Evolutionary conservation across 2,797 vertebrate species (phyloP).

Genomic region (Sebastes itinus): DNA sequence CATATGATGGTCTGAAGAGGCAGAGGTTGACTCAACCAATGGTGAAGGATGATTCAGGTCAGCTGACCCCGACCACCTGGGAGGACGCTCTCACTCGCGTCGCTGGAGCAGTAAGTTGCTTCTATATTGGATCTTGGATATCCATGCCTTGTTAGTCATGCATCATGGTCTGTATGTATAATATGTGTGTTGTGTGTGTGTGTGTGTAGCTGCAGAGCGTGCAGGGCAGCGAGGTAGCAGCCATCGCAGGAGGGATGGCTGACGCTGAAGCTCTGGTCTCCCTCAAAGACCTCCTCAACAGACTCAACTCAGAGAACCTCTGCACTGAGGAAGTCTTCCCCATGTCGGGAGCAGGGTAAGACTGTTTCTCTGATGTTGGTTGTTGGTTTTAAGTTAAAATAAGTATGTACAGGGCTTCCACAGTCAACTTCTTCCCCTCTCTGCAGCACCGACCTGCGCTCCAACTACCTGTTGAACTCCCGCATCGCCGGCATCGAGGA

Average conservation of each 20-base stretch:
- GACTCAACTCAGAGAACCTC: constrained; percentile 89
- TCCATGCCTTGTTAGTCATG: not conserved
- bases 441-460: constrained; percentile 93
- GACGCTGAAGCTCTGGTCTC: constrained; percentile 93
- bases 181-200: constrained; percentile 32
- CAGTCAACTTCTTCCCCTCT: not conserved
- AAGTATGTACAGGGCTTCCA: not conserved
- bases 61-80: constrained; percentile 90
- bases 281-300: constrained; percentile 95
- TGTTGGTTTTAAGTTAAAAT: not conserved
- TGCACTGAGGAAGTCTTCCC: constrained; percentile 98
- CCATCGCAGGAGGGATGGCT: constrained; percentile 92
- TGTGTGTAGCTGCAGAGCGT: constrained; percentile 86
- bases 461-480: constrained; percentile 95
- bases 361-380: not conserved
- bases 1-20: constrained; percentile 96
- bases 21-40: constrained; percentile 95
- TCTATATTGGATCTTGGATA: not conserved
- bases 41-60: constrained; percentile 90
- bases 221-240: constrained; percentile 87
- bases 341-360: constrained; percentile 82
- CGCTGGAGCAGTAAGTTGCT: constrained; percentile 90
- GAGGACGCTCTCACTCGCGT: constrained; percentile 91
- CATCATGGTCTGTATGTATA: not conserved
- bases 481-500: constrained; percentile 95